Evolutionary conservation across 35 echinoderm and acorn worm species (phyloP).

Genomic region (Stichopus chloronotus): DNA sequence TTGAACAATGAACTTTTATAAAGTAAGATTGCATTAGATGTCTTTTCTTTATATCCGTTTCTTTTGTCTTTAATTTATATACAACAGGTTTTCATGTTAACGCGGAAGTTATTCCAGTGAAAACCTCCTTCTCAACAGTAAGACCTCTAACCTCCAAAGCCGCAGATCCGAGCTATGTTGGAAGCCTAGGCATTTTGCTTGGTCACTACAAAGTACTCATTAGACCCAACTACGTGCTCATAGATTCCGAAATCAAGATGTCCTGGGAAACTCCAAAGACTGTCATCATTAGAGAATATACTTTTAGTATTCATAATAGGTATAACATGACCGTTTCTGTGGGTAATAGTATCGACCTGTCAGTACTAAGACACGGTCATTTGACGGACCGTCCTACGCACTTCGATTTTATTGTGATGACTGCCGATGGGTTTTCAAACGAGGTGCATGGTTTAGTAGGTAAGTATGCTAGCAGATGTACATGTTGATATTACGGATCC

Average conservation of each 20-base stretch:
- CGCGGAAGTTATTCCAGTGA: conserved; percentile 6
- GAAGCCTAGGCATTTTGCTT: neutral
- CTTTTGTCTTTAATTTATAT: neutral
- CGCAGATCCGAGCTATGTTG: neutral
- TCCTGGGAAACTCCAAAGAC: neutral
- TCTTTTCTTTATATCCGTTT: no score
- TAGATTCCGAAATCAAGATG: conserved; percentile 6
- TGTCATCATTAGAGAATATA: neutral
- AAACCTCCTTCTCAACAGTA: neutral
- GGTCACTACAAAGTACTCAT: conserved; percentile 13
- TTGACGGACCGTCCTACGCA: neutral
- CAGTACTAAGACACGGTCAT: neutral
- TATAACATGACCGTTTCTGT: neutral
- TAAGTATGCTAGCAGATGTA: neutral
- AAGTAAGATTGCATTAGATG: no score
- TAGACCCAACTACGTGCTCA: neutral
- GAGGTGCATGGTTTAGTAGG: neutral
- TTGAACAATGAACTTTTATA: no score
- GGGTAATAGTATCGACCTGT: neutral
- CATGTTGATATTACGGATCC: no score
- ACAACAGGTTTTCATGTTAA: conserved; percentile 21
- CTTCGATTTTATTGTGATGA: conserved; percentile 22
- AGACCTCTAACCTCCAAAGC: no score
- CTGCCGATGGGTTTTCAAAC: neutral
- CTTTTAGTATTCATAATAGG: neutral